Conservation (phyloP, 2,797 vertebrate genomes). For the Iguana delicatissima region DNA sequence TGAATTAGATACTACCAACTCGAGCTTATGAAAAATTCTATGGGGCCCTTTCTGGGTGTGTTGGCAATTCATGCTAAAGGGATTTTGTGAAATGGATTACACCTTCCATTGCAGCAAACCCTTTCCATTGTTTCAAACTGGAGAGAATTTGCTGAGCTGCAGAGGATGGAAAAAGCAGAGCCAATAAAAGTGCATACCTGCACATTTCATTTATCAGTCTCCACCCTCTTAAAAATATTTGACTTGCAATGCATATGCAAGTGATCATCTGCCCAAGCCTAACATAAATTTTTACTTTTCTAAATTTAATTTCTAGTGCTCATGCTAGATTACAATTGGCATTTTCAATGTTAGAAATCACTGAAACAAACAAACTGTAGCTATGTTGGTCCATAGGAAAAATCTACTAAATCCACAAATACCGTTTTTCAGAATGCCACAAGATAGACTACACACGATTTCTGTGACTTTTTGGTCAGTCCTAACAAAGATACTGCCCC, state of each 20-base stretch:
- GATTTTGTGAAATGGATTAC: slow-evolving; percentile 73
- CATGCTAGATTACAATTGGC: slow-evolving; percentile 55
- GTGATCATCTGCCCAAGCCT: slow-evolving; percentile 47
- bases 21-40: slow-evolving; percentile 48
- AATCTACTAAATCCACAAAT: neutral
- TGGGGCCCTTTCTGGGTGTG: slow-evolving; percentile 68
- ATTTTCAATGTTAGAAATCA: slow-evolving; percentile 39
- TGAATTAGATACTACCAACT: slow-evolving; percentile 52
- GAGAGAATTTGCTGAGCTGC: slow-evolving; percentile 74
- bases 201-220: slow-evolving; percentile 69
- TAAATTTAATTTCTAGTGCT: slow-evolving; percentile 25
- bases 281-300: slow-evolving; percentile 17
- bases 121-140: slow-evolving; percentile 63
- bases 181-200: slow-evolving; percentile 72
- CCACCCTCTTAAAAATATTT: slow-evolving; percentile 50
- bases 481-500: neutral
- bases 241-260: slow-evolving; percentile 50
- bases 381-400: neutral
- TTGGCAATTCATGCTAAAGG: slow-evolving; percentile 67
- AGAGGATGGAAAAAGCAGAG: slow-evolving; percentile 69
- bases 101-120: slow-evolving; percentile 69
- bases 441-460: neutral
- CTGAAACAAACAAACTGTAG: neutral
- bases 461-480: neutral
- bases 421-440: neutral